These are phyloP conservation scores for Oxystoma pomonae DNA, from an alignment of 2,888 invertebrate species.

Conservation along the genomic window DNA sequence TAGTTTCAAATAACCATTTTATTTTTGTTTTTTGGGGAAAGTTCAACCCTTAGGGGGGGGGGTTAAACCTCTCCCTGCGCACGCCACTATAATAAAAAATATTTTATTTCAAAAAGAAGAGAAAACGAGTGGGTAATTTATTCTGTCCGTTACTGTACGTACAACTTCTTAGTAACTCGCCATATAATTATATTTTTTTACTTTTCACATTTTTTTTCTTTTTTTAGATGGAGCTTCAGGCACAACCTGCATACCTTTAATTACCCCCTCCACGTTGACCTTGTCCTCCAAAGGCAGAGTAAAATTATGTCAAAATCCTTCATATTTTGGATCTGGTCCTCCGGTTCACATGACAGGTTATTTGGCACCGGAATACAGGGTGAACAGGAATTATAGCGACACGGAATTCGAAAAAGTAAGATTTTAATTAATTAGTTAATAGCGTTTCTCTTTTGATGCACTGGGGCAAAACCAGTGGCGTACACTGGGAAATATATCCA, in stretches of 20 bases:
- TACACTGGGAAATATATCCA: no score
- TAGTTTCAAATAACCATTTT: no score
- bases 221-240: constrained; percentile 44
- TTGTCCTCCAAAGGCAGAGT: constrained; percentile 55
- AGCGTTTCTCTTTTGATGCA: no score
- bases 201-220: constrained; percentile 22
- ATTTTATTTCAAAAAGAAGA: no score
- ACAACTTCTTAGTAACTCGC: no score
- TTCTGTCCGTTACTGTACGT: no score
- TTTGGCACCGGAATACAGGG: constrained; percentile 55
- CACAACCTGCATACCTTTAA: constrained; percentile 50
- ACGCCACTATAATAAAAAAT: no score
- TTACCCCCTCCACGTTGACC: constrained; percentile 53
- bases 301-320: constrained; percentile 39
- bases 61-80: no score
- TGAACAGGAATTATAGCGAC: constrained; percentile 50
- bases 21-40: no score
- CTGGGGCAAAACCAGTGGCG: no score
- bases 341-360: constrained; percentile 46
- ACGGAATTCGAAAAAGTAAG: constrained; percentile 57
- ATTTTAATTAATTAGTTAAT: neutral
- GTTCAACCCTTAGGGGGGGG: no score
- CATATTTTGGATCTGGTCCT: constrained; percentile 32
- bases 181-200: neutral
- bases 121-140: no score